Conservation (phyloP, 1,140 invertebrate species). For the Holotrichia oblita region DNA sequence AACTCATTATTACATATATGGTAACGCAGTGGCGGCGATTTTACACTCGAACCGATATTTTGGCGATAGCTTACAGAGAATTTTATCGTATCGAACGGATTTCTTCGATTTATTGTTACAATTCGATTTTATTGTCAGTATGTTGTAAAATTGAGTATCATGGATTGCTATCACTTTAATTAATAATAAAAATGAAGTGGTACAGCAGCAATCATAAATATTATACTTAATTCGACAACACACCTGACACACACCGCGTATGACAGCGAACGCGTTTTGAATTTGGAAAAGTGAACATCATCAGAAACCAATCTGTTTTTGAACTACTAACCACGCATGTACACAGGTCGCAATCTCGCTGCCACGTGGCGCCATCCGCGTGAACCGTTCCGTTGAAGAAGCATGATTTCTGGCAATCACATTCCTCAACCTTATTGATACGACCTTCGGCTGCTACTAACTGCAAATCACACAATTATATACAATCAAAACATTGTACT, state of each 20-base stretch:
- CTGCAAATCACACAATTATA: conserved; percentile 67
- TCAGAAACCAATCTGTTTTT: conserved; percentile 27
- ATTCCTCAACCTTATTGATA: conserved; percentile 81
- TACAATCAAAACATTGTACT: conserved; percentile 58
- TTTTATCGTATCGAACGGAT: neutral
- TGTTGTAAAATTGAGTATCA: conserved; percentile 1
- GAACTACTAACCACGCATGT: conserved; percentile 75
- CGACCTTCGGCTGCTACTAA: conserved; percentile 79
- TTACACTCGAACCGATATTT: neutral
- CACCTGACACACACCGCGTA: neutral
- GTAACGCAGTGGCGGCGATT: neutral
- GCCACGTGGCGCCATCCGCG: conserved; percentile 84
- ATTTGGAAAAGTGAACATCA: neutral
- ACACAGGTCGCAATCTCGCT: conserved; percentile 82
- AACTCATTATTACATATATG: neutral
- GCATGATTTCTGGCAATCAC: conserved; percentile 90
- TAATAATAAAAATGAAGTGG: neutral
- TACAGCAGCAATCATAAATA: too few relatives aligned
- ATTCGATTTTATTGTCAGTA: neutral
- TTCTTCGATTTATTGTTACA: neutral
- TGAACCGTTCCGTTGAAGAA: conserved; percentile 79
- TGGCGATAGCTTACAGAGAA: neutral
- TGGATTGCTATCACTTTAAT: neutral
- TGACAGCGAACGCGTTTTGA: neutral
- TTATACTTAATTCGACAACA: conserved; percentile 2